Percentiles rank a stretch among this genome's conserved stretches.
Evolutionary conservation across 1,140 invertebrate genomes (phyloP).

Genomic region (Planococcus citri): DNA sequence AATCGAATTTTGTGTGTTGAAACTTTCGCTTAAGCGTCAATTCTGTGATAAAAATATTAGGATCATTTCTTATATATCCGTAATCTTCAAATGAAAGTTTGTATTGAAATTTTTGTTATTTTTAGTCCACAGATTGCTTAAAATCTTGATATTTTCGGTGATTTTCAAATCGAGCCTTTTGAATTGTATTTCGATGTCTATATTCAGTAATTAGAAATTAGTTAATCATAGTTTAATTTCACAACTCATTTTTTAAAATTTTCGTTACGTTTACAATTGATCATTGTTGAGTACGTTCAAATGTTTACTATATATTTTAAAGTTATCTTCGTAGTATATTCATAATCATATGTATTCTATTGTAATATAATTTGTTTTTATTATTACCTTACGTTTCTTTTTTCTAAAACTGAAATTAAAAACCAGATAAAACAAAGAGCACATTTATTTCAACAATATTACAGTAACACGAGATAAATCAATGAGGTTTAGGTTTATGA

Average conservation of each 20-base stretch:
- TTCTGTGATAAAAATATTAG: constrained; percentile 17
- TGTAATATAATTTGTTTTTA: constrained; percentile 16
- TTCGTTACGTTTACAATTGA: constrained; percentile 13
- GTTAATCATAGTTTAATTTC: neutral
- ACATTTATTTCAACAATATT: neutral
- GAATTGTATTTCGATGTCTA: neutral
- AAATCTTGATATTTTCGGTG: constrained; percentile 4
- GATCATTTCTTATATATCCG: neutral
- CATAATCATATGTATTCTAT: neutral
- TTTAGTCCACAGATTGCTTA: neutral
- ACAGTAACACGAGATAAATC: constrained; percentile 30
- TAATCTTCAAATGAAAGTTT: neutral
- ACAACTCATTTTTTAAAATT: constrained; percentile 8
- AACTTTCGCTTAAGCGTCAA: constrained; percentile 11
- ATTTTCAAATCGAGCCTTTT: neutral
- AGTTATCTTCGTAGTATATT: constrained; percentile 9
- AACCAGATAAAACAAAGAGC: neutral
- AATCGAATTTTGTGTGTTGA: constrained; percentile 10
- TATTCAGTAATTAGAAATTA: neutral
- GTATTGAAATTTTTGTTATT: neutral
- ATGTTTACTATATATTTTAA: neutral
- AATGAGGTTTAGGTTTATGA: constrained; percentile 85
- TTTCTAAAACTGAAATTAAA: neutral
- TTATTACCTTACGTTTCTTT: neutral
- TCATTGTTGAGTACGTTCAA: constrained; percentile 16